phyloP scores from a whole-genome alignment of 2,113 vertebrate genomes.

The Mustela lutreola region DNA sequence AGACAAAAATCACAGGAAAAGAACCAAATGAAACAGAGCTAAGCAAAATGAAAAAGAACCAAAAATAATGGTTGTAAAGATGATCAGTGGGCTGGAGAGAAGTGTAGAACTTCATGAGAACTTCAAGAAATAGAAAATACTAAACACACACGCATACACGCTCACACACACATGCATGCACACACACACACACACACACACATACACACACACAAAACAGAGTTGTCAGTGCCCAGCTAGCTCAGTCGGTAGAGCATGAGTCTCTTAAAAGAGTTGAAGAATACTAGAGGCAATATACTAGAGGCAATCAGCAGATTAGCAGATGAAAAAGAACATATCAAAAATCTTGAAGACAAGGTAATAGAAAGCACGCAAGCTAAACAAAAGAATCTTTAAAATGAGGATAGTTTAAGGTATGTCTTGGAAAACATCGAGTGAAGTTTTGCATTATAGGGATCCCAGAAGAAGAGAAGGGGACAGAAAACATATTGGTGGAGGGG shows the following conservation, averaged over 20 bases:
- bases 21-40: not conserved
- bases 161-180: too few relatives aligned
- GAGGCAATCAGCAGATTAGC: not conserved
- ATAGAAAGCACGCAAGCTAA: not conserved
- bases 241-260: slow-evolving; percentile 86
- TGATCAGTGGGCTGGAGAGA: not conserved
- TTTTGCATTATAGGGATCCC: not conserved
- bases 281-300: too few relatives aligned
- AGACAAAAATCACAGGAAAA: not conserved
- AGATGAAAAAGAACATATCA: not conserved
- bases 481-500: not conserved
- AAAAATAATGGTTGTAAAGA: not conserved
- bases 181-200: too few relatives aligned
- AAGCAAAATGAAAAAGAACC: not conserved
- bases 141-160: too few relatives aligned
- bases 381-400: not conserved
- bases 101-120: not conserved
- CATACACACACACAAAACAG: too few relatives aligned
- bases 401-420: not conserved
- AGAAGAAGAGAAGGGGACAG: not conserved
- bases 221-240: slow-evolving; percentile 77
- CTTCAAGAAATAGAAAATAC: not conserved
- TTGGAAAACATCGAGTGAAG: not conserved
- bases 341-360: not conserved
- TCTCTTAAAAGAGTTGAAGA: slow-evolving; percentile 75